phyloP scores from a whole-genome alignment of 1,140 invertebrate genomes.

The Cephus cinctus region DNA sequence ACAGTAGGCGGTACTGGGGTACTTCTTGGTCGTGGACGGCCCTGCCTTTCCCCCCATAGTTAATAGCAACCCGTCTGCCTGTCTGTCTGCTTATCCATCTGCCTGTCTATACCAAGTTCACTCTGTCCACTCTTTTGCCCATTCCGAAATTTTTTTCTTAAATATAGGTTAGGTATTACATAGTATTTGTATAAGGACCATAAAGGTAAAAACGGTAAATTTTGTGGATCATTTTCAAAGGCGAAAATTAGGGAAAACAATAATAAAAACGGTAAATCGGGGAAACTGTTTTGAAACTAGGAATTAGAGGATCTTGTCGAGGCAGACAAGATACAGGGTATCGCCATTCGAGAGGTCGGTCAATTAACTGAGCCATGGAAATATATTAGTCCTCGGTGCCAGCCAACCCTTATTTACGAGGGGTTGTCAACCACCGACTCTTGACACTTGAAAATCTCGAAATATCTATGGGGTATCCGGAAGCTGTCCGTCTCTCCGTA shows the following conservation, averaged over 20 bases:
- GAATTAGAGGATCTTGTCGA: no score
- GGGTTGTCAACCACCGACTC: slow-evolving; percentile 18
- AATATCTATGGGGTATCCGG: slow-evolving; percentile 49
- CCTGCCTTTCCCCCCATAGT: slow-evolving; percentile 6
- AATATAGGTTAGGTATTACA: no score
- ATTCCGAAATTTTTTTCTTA: no score
- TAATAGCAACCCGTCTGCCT: neutral
- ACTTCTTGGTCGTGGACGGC: neutral
- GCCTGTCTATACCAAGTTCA: neutral
- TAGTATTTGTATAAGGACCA: no score
- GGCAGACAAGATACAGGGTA: slow-evolving; percentile 15
- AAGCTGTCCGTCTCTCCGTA: slow-evolving; percentile 45
- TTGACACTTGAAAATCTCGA: slow-evolving; percentile 19
- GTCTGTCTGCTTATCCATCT: slow-evolving; percentile 1
- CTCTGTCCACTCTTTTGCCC: neutral
- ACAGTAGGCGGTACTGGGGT: slow-evolving; percentile 1
- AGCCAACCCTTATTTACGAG: slow-evolving; percentile 38
- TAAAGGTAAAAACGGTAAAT: no score
- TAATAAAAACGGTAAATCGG: no score
- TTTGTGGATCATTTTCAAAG: no score
- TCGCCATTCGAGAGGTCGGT: slow-evolving; percentile 26
- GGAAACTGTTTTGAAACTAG: no score
- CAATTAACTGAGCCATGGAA: slow-evolving; percentile 41
- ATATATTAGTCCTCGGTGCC: slow-evolving; percentile 42
- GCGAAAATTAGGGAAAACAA: no score